Base-by-base conservation (phyloP, 2,888 invertebrate species). In the Andrena trimmerana region DNA sequence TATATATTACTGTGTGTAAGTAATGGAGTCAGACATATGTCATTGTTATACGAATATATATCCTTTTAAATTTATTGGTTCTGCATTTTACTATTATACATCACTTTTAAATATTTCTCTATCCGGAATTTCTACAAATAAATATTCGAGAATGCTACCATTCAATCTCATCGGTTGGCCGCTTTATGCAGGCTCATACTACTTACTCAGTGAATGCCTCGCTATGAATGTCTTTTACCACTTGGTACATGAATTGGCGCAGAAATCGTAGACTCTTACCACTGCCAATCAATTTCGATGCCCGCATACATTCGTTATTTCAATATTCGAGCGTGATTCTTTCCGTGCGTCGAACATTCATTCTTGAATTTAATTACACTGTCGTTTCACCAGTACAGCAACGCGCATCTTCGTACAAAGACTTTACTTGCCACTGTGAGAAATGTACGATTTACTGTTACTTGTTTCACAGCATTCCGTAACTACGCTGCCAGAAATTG, bases 351-450 rank as follows among this genome's bases (percentile, higher is more conserved):
- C 7, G 33, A 63, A 72, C 54, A 63, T 63, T 72, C 57, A 71
- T 72, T 77, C 36, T 20, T n/a, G 0, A 20, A 6, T 60, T 68
- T 69, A 69, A 33, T 68, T 59, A 69, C 50, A 69, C 5, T 50
- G n/a, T 42, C 24, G 42, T 20, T 69, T 20, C 24, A 63, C 48
- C 16, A 8, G n/a, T 13, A 20, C 27, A 50, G 29, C 16, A 31
- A 20, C 29, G 31, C n/a, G 24, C 20, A 3, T 50, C 60, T 20
- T 27, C 3, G 13, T 36, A 69, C 7, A 13, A 31, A 57, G 20
- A 67, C 16, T 10, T 54, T 16, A 31, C 24, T 33, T 50, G 50
- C 68, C 13, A 16, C 50, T n/a, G n/a, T 72, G 66, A 33, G 36
- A 67, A 62, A 75, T 20, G 33, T 27, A 67, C 68, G 2, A 31